Conservation (phyloP, 1,140 invertebrate species). For the Berghia stephanieae region DNA sequence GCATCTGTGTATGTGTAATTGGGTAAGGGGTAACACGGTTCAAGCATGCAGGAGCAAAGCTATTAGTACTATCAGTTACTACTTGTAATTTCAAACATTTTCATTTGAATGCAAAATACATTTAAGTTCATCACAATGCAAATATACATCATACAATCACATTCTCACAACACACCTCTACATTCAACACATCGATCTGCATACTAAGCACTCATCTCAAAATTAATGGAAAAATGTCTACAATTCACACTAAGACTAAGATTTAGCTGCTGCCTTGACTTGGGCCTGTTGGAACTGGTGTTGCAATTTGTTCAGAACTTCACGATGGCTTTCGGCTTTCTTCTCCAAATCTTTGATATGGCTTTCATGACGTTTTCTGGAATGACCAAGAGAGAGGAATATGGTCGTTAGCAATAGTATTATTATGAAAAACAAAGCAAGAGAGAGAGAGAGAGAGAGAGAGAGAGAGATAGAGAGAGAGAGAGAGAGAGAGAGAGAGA, state of each 20-base stretch:
- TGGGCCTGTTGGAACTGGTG: constrained; percentile 80
- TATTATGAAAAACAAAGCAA: background rate
- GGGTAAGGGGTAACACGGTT: too few relatives aligned
- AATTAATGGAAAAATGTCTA: background rate
- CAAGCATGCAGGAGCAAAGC: too few relatives aligned
- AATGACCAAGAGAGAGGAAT: constrained; percentile 38
- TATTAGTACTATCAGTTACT: too few relatives aligned
- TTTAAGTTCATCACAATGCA: too few relatives aligned
- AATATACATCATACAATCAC: too few relatives aligned
- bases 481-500: too few relatives aligned
- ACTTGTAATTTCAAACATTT: too few relatives aligned
- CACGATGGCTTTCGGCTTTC: constrained; percentile 80
- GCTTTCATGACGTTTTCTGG: constrained; percentile 79
- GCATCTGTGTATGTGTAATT: too few relatives aligned
- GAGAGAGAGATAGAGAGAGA: background rate
- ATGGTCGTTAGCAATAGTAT: background rate
- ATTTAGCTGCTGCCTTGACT: constrained; percentile 70
- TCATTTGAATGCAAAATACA: too few relatives aligned
- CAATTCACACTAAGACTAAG: constrained; percentile 21
- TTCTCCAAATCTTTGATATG: constrained; percentile 79
- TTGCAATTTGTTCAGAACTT: constrained; percentile 82
- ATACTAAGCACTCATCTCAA: background rate
- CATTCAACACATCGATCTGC: background rate
- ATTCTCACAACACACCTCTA: background rate
- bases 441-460: background rate